phyloP scores from a whole-genome alignment of 2,113 vertebrate species.

The Pristiophorus japonicus region DNA sequence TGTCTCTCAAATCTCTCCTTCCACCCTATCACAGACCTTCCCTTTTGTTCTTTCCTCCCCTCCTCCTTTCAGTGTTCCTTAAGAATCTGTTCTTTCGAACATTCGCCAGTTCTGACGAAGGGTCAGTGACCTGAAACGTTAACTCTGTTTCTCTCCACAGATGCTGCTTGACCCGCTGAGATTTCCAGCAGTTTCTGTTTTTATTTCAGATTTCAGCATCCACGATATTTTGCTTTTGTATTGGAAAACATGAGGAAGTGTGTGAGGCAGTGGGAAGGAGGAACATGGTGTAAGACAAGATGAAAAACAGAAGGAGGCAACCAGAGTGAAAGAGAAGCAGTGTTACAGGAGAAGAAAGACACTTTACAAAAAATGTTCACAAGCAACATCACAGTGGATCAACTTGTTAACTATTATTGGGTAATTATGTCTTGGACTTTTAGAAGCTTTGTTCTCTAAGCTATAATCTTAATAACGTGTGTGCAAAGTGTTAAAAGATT shows the following conservation, averaged over 20 bases:
- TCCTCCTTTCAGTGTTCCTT: too few species aligned
- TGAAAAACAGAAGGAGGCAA: not conserved
- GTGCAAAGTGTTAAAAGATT: constrained; percentile 19
- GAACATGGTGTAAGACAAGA: not conserved
- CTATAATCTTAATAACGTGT: constrained; percentile 3
- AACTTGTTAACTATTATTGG: not conserved
- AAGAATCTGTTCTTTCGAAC: too few species aligned
- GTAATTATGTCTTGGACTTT: not conserved
- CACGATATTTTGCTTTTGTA: too few species aligned
- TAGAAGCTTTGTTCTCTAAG: not conserved
- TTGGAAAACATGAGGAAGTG: not conserved
- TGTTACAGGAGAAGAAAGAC: not conserved
- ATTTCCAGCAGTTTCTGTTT: too few species aligned
- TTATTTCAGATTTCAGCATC: too few species aligned
- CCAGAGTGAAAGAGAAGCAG: not conserved
- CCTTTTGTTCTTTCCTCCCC: too few species aligned
- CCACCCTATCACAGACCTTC: too few species aligned
- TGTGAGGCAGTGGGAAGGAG: not conserved
- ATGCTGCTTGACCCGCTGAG: too few species aligned
- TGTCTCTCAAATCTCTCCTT: too few species aligned
- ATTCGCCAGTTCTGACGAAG: too few species aligned
- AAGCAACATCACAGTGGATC: not conserved
- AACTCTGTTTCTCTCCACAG: too few species aligned
- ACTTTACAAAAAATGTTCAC: not conserved
- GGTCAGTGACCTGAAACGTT: too few species aligned